These are phyloP conservation scores for Gouania willdenowi DNA, from an alignment of 2,797 vertebrate species.

Conservation along the genomic window DNA sequence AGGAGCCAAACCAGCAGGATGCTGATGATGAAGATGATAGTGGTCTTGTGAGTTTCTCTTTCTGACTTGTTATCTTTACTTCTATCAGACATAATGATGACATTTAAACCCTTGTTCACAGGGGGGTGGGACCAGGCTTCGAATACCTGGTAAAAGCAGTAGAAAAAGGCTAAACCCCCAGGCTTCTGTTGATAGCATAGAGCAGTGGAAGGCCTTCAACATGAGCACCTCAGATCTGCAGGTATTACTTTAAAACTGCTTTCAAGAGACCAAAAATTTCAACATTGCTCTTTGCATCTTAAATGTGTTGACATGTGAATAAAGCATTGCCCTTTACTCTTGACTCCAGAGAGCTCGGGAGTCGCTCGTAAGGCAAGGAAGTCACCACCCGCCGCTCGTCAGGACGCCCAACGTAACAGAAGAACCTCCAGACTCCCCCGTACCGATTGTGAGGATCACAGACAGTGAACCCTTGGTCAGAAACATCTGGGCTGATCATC, in stretches of 20 bases:
- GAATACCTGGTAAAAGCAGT: constrained; percentile 81
- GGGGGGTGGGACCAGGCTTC: constrained; percentile 75
- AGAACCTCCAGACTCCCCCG: constrained; percentile 63
- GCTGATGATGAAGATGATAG: constrained; percentile 85
- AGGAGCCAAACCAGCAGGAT: constrained; percentile 77
- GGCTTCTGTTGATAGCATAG: constrained; percentile 82
- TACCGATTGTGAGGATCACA: constrained; percentile 71
- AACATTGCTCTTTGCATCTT: too few relatives aligned
- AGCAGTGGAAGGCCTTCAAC: constrained; percentile 78
- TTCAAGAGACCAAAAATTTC: too few relatives aligned
- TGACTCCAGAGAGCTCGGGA: constrained; percentile 81
- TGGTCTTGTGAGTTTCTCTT: constrained; percentile 71
- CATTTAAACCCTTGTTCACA: constrained; percentile 23
- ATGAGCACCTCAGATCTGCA: constrained; percentile 76
- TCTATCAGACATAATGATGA: constrained; percentile 2
- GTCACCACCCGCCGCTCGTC: constrained; percentile 69
- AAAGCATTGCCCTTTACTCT: constrained; percentile 1
- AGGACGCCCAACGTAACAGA: constrained; percentile 66
- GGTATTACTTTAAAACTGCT: constrained; percentile 35
- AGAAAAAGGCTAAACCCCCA: constrained; percentile 87
- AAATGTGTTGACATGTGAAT: not conserved
- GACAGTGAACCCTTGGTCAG: constrained; percentile 71
- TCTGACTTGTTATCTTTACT: not conserved
- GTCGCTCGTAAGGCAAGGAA: constrained; percentile 77
- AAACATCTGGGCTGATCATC: constrained; percentile 93